Base-by-base conservation (phyloP, 2,113 vertebrate species). In the Epinephelus fuscoguttatus region DNA sequence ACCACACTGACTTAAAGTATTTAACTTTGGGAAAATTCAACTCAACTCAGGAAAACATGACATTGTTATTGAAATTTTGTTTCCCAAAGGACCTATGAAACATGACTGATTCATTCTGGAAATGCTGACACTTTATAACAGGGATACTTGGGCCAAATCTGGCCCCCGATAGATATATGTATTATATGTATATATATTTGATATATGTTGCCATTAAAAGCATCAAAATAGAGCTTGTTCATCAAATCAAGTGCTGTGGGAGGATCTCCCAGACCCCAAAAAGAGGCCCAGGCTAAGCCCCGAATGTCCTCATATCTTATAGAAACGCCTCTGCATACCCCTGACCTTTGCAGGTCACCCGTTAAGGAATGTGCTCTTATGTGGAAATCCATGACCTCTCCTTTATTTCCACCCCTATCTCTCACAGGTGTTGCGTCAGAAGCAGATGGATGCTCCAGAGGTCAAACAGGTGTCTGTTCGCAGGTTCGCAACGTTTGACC, bases 401-500 rank as follows among this genome's bases (percentile, higher is more conserved):
- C 4, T 12, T 53, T 53, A 2, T 64, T 40, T 73, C 1, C 17
- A 10, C 17, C 66, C 6, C 70, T 63, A 83, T 91, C 88, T 23
- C 63, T 92, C 27, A 79, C 94, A 99, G 98, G 98, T 98, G 90
- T 85, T 99, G 91, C 95, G 95, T 87, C 96, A 96, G 84, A 97
- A 97, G 82, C 95, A 95, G 75, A 78, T 96, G 83, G 96, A 98
- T 87, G 94, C 93, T 88, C 88, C 91, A 0, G 95, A 96, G 85
- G 94, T 98, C 85, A 96, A 96, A 70, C 95, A 96, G 87, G 95
- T 96, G 60, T 99, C 98, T 69, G 95, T 98, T 27, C 96, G 97
- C 90, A 96, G 97, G 90, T 99, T 99, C 37, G 94, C 97, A 76
- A 96, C 97, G 0, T 99, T 99, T 95, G 95, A 95, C 92, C 96